A percentile compares a stretch with the other conserved stretches of the same genome.
These are phyloP conservation scores for Metopia argyrocephala DNA, from an alignment of 2,888 invertebrate genomes.

Conservation along the genomic window DNA sequence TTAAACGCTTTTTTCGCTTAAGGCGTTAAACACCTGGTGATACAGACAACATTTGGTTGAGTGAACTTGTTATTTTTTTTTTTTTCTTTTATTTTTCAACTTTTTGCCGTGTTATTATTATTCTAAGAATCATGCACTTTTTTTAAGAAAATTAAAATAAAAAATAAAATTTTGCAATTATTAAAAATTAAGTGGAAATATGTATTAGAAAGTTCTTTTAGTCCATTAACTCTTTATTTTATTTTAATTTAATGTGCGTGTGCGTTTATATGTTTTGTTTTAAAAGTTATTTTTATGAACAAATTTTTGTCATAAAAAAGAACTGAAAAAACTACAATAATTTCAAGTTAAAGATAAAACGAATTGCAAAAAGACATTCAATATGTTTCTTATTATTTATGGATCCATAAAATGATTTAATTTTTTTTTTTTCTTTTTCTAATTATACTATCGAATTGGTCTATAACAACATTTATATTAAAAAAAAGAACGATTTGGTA, in stretches of 20 bases:
- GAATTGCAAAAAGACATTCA: constrained; percentile 26
- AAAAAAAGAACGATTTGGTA: not conserved
- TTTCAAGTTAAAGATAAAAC: constrained; percentile 13
- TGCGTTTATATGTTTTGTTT: no score
- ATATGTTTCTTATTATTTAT: constrained; percentile 41
- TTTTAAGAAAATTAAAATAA: not conserved
- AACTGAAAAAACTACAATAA: not conserved
- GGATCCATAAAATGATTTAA: constrained; percentile 36
- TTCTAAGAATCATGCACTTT: not conserved
- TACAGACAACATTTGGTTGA: not conserved
- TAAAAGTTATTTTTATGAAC: no score
- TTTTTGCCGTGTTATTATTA: not conserved
- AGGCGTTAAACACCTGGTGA: not conserved
- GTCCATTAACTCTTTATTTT: no score
- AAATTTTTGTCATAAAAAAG: not conserved
- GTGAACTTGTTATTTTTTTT: no score
- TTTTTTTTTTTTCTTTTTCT: not conserved
- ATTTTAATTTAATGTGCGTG: not conserved
- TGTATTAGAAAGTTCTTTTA: not conserved
- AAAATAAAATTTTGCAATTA: not conserved
- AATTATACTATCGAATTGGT: not conserved
- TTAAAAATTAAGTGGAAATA: not conserved
- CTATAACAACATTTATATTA: not conserved
- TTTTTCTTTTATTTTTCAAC: not conserved
- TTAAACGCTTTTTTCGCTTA: no score